A percentile compares a stretch with the other conserved stretches of the same genome.
Evolutionary conservation across 2,888 invertebrate species (phyloP).

Genomic region (Harmothoe impar): DNA sequence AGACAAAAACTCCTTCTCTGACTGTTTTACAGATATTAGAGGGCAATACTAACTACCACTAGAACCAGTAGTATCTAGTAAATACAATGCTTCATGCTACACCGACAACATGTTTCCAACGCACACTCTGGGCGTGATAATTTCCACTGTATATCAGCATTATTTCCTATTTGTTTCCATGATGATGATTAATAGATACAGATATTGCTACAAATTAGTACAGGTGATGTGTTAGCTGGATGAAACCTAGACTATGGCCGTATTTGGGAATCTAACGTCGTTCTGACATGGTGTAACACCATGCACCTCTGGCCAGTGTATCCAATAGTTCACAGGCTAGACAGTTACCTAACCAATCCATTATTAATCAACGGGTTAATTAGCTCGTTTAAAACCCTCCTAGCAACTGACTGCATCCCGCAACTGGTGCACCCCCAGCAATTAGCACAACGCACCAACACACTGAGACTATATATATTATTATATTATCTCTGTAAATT

Average conservation of each 20-base stretch:
- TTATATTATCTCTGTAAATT: too few species aligned
- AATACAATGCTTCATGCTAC: background rate
- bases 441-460: background rate
- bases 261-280: background rate
- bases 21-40: too few species aligned
- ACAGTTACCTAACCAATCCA: background rate
- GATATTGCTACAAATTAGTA: background rate
- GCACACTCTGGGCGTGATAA: background rate
- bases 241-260: background rate
- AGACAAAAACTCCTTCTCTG: too few species aligned
- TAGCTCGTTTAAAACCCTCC: background rate
- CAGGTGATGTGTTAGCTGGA: background rate
- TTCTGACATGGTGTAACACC: background rate
- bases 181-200: background rate
- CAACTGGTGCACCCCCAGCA: too few species aligned
- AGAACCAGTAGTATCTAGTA: background rate
- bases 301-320: background rate
- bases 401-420: background rate
- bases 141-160: slow-evolving; percentile 27
- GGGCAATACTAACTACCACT: background rate
- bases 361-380: background rate
- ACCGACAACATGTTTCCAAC: slow-evolving; percentile 2
- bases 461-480: background rate
- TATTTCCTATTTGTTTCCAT: slow-evolving; percentile 13
- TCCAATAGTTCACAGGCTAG: background rate